A percentile compares a stretch with the other conserved stretches of the same genome.
Conservation (phyloP, 1,140 invertebrate genomes). For the Amyelois transitella region DNA sequence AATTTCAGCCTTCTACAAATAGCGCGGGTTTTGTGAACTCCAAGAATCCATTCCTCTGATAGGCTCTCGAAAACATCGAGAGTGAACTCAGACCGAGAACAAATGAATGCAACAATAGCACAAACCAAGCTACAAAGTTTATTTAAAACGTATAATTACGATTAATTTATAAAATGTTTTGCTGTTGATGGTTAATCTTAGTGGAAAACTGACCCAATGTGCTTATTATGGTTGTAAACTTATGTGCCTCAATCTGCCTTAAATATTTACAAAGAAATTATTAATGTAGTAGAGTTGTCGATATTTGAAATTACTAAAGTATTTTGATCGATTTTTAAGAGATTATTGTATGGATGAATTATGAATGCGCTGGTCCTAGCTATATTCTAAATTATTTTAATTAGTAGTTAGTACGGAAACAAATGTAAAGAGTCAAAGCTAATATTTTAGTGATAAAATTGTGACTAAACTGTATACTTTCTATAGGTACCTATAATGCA, state of each 20-base stretch:
- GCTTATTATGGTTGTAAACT: conserved; percentile 48
- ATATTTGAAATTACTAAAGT: conserved; percentile 29
- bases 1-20: conserved; percentile 51
- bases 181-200: conserved; percentile 21
- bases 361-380: conserved; percentile 53
- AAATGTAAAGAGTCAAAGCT: neutral
- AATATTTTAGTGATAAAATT: neutral
- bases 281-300: conserved; percentile 28
- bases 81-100: conserved; percentile 31
- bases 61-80: conserved; percentile 11
- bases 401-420: conserved; percentile 9
- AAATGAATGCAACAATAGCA: conserved; percentile 56
- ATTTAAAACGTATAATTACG: conserved; percentile 20
- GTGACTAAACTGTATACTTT: neutral
- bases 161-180: conserved; percentile 33
- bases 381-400: conserved; percentile 48
- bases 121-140: conserved; percentile 60
- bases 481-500: no score
- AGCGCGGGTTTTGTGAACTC: conserved; percentile 53
- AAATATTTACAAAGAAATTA: conserved; percentile 32
- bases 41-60: conserved; percentile 67
- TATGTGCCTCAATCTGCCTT: conserved; percentile 67
- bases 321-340: conserved; percentile 24
- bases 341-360: conserved; percentile 20
- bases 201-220: conserved; percentile 7